Conservation (phyloP, 2,888 invertebrate species). For the Drosophila stalkeri region DNA sequence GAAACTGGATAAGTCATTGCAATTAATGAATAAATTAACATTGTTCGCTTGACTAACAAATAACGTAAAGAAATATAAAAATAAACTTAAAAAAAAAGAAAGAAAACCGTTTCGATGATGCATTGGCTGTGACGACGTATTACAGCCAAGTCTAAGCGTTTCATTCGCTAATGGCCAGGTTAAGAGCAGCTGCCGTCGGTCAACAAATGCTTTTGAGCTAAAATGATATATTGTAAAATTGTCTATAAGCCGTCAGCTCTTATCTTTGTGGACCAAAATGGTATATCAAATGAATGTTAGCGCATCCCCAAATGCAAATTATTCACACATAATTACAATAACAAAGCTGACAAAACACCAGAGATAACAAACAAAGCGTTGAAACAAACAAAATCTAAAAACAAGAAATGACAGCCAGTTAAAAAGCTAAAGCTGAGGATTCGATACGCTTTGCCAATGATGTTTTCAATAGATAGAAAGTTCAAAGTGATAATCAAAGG, state of each 20-base stretch:
- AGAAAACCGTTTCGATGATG: conserved; percentile 34
- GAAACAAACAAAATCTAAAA: conserved; percentile 23
- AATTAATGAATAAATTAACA: conserved; percentile 66
- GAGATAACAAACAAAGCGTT: conserved; percentile 36
- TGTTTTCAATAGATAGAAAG: not conserved
- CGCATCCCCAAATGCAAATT: conserved; percentile 68
- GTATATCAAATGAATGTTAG: conserved; percentile 57
- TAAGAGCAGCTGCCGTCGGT: conserved; percentile 25
- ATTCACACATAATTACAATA: conserved; percentile 66
- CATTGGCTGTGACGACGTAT: conserved; percentile 48
- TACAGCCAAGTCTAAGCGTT: conserved; percentile 52
- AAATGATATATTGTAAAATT: conserved; percentile 44
- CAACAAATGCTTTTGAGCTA: conserved; percentile 42
- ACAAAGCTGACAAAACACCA: conserved; percentile 55
- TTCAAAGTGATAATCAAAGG: not conserved
- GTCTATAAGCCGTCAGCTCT: conserved; percentile 42
- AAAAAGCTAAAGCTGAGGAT: not conserved
- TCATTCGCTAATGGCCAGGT: conserved; percentile 62
- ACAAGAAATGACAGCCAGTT: conserved; percentile 2
- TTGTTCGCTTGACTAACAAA: conserved; percentile 32
- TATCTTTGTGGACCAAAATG: conserved; percentile 63
- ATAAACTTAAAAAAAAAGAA: conserved; percentile 10
- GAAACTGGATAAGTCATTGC: conserved; percentile 65
- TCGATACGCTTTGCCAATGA: conserved; percentile 12
- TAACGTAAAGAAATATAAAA: not conserved